Evolutionary conservation across 2,113 vertebrate genomes (phyloP).

Genomic region (Mirza zaza): DNA sequence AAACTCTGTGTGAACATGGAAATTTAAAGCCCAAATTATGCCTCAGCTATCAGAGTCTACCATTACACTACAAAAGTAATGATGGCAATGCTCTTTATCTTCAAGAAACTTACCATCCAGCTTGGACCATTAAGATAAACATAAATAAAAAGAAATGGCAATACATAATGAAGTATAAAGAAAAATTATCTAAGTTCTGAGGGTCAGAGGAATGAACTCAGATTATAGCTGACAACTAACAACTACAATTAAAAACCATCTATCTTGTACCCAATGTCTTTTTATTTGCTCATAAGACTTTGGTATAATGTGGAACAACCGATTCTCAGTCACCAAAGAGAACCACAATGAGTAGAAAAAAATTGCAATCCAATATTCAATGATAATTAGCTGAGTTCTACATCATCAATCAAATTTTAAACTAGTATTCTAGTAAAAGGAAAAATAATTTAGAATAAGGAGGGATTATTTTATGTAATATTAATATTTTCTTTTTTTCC

Average conservation of each 20-base stretch:
- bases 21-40: constrained; percentile 17
- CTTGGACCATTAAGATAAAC: background rate
- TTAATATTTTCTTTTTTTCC: background rate
- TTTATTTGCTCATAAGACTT: background rate
- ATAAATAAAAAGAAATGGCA: background rate
- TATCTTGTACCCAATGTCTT: background rate
- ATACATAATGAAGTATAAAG: background rate
- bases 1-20: background rate
- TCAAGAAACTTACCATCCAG: background rate
- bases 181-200: constrained; percentile 11
- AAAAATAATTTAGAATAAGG: background rate
- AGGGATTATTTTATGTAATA: background rate
- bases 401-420: background rate
- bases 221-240: background rate
- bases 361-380: background rate
- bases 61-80: background rate
- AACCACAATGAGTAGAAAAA: background rate
- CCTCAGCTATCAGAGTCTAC: background rate
- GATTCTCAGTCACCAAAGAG: background rate
- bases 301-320: background rate
- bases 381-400: background rate
- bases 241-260: background rate
- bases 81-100: background rate
- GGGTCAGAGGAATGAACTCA: background rate
- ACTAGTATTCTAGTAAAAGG: background rate